These are phyloP conservation scores for Aplysina aerophoba DNA, from an alignment of 37 sponge, comb jelly and placozoan species.

Conservation along the genomic window DNA sequence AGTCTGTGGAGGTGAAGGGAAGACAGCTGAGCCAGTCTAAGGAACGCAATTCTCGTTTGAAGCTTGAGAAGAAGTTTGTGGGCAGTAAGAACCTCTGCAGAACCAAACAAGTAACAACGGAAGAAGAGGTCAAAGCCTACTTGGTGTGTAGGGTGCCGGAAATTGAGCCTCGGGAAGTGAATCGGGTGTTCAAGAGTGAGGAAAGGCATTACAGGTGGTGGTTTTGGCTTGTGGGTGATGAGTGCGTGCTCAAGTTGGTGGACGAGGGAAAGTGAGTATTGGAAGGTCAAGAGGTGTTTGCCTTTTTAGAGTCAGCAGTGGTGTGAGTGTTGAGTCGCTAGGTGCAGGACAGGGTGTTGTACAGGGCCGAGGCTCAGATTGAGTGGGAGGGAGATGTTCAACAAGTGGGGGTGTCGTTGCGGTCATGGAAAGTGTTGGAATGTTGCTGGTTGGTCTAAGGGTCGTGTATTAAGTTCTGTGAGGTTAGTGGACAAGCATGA, in stretches of 20 bases:
- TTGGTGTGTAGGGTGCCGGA: slow-evolving; percentile 6
- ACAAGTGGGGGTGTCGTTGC: slow-evolving; percentile 30
- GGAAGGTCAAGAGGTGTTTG: background rate
- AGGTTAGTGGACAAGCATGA: slow-evolving; percentile 18
- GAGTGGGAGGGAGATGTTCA: slow-evolving; percentile 17
- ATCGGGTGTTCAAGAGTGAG: slow-evolving; percentile 16
- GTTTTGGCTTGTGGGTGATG: slow-evolving; percentile 20
- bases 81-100: background rate
- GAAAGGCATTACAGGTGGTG: slow-evolving; percentile 7
- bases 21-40: slow-evolving; percentile 17
- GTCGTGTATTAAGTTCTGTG: background rate
- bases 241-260: slow-evolving; percentile 9
- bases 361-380: slow-evolving; percentile 3
- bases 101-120: slow-evolving; percentile 11
- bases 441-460: slow-evolving; percentile 27
- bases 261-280: background rate
- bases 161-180: slow-evolving; percentile 5
- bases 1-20: slow-evolving; percentile 23
- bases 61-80: slow-evolving; percentile 26
- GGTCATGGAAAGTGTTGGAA: slow-evolving; percentile 16
- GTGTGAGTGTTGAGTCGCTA: slow-evolving; percentile 6
- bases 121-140: slow-evolving; percentile 13
- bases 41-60: background rate
- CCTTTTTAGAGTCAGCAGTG: slow-evolving; percentile 12
- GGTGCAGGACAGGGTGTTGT: slow-evolving; percentile 18